Evolutionary conservation across 2,797 vertebrate genomes (phyloP).

Genomic region (Hafferia zeledoni): DNA sequence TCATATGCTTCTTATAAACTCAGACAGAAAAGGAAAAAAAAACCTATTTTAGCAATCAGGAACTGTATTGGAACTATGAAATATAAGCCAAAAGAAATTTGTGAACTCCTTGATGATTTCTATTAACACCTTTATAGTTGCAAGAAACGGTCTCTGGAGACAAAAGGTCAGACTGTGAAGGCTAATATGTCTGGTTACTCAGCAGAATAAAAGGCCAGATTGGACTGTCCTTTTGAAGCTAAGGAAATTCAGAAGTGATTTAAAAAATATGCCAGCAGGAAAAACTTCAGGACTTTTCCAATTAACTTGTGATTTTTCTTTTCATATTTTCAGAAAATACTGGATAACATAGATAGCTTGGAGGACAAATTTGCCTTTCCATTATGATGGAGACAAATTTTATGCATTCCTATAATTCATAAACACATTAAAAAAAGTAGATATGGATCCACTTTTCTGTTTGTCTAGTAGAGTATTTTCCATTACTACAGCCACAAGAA

Average conservation of each 20-base stretch:
- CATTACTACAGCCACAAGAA: neutral
- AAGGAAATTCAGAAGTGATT: constrained; percentile 38
- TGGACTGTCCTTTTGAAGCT: constrained; percentile 38
- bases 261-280: constrained; percentile 29
- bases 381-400: neutral
- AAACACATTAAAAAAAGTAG: neutral
- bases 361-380: neutral
- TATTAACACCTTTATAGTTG: constrained; percentile 12
- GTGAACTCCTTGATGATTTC: constrained; percentile 32
- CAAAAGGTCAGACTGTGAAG: constrained; percentile 65
- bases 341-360: neutral
- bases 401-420: neutral
- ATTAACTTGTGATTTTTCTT: neutral
- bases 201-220: constrained; percentile 62
- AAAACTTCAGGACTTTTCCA: constrained; percentile 16
- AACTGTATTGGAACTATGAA: neutral
- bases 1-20: neutral
- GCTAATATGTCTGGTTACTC: constrained; percentile 64
- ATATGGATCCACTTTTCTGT: neutral
- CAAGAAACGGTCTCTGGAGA: constrained; percentile 41
- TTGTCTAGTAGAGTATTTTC: neutral
- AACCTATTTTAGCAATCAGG: constrained; percentile 8
- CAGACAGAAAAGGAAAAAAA: neutral
- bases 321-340: neutral
- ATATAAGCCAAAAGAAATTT: constrained; percentile 45